Evolutionary conservation across 2,888 invertebrate genomes (phyloP), one percentile per base, ranked within the genome.

Genomic region (Vanessa cardui): DNA sequence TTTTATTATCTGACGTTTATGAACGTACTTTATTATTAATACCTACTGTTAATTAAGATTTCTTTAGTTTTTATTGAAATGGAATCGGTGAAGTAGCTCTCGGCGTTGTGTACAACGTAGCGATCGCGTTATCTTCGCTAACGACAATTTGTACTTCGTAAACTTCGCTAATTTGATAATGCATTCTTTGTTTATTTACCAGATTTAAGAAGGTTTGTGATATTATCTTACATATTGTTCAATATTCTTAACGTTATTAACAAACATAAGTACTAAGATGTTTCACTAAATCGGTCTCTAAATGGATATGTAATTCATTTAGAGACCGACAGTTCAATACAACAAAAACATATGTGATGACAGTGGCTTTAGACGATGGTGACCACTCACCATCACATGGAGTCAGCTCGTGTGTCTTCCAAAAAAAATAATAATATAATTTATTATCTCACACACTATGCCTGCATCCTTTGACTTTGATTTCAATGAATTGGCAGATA

Each of bases 1-100:
- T 68, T 72, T 70, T 72, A 70, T 72, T 67, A 64, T 69, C 68
- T 69, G 69, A 67, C 71, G 68, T 72, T 74, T 74, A 70, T 71
- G 64, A 71, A 64, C 49, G 65, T 66, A 68, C 62, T 73, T 74
- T 73, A 72, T 70, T 66, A 68, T 68, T 70, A 68, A 66, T 71
- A 66, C 39, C 39, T 39, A 39, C 65, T 62, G 62, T 71, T 68
- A 70, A 69, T 72, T 70, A 70, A 71, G 68, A 69, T 72, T 71
- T 71, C 68, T 69, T 72, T 66, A 50, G 60, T 62, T 67, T 65
- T 69, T 66, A 70, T 66, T 66, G 33, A 66, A 60, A 64, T 12
- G 44, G 61, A 62, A 61, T 67, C 71, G 67, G 69, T 71, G 58
- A 63, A 58, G 67, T 59, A 60, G 67, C 69, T 72, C 67, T 71